These are phyloP conservation scores for Steromphala cineraria DNA, from an alignment of 2,888 invertebrate species.

Conservation along the genomic window DNA sequence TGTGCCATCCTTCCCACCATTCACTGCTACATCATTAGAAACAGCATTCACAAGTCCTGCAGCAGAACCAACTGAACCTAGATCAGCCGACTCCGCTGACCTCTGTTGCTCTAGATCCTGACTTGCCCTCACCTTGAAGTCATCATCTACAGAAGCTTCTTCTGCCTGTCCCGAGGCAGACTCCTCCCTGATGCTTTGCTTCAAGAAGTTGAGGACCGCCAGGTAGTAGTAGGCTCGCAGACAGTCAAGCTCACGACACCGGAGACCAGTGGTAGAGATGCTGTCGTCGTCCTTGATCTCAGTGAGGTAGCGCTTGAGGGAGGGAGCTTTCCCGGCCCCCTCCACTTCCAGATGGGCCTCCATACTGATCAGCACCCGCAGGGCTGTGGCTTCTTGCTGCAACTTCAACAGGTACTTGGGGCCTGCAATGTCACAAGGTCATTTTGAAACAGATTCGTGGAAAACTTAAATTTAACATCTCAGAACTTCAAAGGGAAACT, in stretches of 20 bases:
- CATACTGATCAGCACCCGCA: conserved; percentile 66
- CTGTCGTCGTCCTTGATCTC: conserved; percentile 61
- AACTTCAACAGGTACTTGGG: conserved; percentile 67
- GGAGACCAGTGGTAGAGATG: conserved; percentile 54
- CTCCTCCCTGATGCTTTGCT: conserved; percentile 33
- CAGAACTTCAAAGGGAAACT: too few relatives aligned
- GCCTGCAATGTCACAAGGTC: conserved; percentile 50
- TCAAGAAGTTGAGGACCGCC: conserved; percentile 56
- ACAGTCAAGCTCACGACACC: conserved; percentile 67
- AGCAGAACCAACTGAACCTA: too few relatives aligned
- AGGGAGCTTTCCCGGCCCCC: conserved; percentile 59
- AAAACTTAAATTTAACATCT: too few relatives aligned
- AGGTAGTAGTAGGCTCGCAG: conserved; percentile 68
- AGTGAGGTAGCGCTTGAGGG: conserved; percentile 60
- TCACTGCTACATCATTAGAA: conserved; percentile 15
- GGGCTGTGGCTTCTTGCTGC: conserved; percentile 68
- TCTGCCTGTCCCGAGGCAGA: conserved; percentile 8
- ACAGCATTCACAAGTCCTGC: background rate
- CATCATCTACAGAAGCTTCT: background rate
- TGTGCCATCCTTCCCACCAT: background rate
- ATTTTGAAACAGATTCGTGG: too few relatives aligned
- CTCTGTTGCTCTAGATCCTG: conserved; percentile 1
- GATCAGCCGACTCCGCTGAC: conserved; percentile 1
- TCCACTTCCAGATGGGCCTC: conserved; percentile 61
- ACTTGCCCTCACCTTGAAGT: background rate